Evolutionary conservation across 2,113 vertebrate genomes (phyloP), one percentile per base, ranked within the genome.

Genomic region (Psittacus erithacus): DNA sequence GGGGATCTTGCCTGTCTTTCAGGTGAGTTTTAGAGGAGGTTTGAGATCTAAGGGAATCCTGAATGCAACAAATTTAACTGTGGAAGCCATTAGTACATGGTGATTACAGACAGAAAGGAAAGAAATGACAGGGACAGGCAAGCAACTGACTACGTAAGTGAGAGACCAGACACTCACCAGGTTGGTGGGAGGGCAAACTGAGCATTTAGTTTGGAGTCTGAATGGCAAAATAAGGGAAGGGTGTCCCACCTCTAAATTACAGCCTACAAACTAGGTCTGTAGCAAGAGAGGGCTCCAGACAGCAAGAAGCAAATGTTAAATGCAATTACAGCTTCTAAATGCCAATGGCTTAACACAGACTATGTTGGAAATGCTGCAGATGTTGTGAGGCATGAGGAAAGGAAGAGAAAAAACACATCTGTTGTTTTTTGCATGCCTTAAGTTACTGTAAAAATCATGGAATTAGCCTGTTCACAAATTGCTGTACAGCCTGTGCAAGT

Each of bases 191-290:
- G 27, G 57, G 43, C 43, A 82, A 73, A 23, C 13, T 38, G 65
- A 43, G 27, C 39, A 15, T 88, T 69, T 77, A 46, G 3, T 75
- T 77, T 82, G 80, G 15, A 86, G 18, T 39, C 49, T 67, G 76
- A 70, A 63, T 10, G 50, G 38, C 39, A 90, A 86, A 69, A 27
- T 19, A 69, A 83, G 19, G 41, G 41, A 88, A 83, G 35, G 6
- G 14, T 39, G n/a, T 43, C 11, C 43, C 73, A 91, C 83, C 88
- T 90, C 49, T 65, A 95, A 93, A 94, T 94, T 95, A 74, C 59
- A 88, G 91, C 24, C 80, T 83, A 27, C 41, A 19, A 68, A 78
- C 35, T 18, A 68, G 43, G 47, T 74, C 73, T 86, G 50, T 17
- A 84, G 76, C 43, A 83, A 90, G 46, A 41, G 24, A 92, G 11